These are phyloP conservation scores for Toxotes lorentzi DNA, from an alignment of 2,797 vertebrate genomes.

Conservation along the genomic window DNA sequence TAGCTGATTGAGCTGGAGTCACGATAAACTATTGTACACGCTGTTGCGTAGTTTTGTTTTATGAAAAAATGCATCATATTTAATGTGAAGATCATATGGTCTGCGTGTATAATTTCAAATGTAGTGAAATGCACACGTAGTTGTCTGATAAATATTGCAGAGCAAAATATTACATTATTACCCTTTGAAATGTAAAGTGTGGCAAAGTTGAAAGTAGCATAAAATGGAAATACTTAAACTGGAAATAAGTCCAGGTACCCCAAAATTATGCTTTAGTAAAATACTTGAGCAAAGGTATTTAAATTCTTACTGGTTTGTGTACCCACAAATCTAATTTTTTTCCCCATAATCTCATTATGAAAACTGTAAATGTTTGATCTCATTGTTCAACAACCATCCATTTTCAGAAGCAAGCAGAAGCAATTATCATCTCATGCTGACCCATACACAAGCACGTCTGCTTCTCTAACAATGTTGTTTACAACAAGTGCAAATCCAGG, in stretches of 20 bases:
- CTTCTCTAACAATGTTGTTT: conserved; percentile 74
- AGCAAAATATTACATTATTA: background rate
- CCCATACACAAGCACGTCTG: conserved; percentile 45
- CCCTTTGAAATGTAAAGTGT: background rate
- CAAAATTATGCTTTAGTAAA: background rate
- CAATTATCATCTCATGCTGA: conserved; percentile 64
- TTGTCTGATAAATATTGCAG: background rate
- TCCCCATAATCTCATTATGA: background rate
- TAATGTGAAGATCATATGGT: background rate
- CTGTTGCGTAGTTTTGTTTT: background rate
- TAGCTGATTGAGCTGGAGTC: background rate
- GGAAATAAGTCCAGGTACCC: background rate
- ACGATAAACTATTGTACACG: background rate
- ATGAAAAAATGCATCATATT: background rate
- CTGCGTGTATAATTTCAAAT: background rate
- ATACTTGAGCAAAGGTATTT: background rate
- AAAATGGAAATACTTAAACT: background rate
- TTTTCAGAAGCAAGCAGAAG: conserved; percentile 41
- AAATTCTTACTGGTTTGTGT: background rate
- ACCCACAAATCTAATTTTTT: background rate
- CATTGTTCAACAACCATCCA: conserved; percentile 29
- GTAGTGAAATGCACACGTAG: background rate
- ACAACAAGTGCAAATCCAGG: conserved; percentile 62
- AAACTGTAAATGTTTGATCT: conserved; percentile 24
- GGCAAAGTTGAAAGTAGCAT: background rate